Conservation (phyloP, 2,888 invertebrate genomes). For the Torymus auratus region DNA sequence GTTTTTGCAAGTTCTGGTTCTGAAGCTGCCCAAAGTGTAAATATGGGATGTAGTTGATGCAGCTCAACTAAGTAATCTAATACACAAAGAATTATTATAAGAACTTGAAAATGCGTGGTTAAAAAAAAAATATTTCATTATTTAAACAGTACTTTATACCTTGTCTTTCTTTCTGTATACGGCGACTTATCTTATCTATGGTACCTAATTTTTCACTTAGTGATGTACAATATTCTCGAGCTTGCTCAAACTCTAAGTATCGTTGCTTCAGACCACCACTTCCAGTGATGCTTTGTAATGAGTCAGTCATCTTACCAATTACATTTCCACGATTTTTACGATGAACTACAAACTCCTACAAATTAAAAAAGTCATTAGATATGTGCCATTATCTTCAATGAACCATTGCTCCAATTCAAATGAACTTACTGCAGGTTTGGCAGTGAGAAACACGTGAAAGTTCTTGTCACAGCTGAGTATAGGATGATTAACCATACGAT, state of each 20-base stretch:
- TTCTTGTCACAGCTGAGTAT: slow-evolving; percentile 83
- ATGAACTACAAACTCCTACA: slow-evolving; percentile 81
- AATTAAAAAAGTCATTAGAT: slow-evolving; percentile 21
- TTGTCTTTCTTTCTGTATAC: slow-evolving; percentile 82
- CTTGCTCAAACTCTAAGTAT: slow-evolving; percentile 80
- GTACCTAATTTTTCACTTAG: slow-evolving; percentile 81
- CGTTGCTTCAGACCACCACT: slow-evolving; percentile 44
- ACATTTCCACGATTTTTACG: slow-evolving; percentile 80
- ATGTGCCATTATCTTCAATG: no score
- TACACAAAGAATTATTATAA: slow-evolving; percentile 20
- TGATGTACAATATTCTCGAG: slow-evolving; percentile 80
- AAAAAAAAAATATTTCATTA: slow-evolving; percentile 19
- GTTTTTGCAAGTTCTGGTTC: slow-evolving; percentile 79
- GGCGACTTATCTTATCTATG: slow-evolving; percentile 82
- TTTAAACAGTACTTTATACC: slow-evolving; percentile 68
- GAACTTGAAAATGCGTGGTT: neutral
- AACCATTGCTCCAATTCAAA: no score
- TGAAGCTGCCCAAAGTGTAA: slow-evolving; percentile 80
- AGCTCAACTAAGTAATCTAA: slow-evolving; percentile 79
- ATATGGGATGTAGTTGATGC: slow-evolving; percentile 81
- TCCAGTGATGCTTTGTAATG: slow-evolving; percentile 79
- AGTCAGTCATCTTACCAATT: slow-evolving; percentile 79
- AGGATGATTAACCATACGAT: slow-evolving; percentile 83
- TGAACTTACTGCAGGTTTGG: slow-evolving; percentile 80
- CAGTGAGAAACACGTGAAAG: slow-evolving; percentile 82